Evolutionary conservation across 2,113 vertebrate genomes (phyloP).

Genomic region (Dolichotis patagonum): DNA sequence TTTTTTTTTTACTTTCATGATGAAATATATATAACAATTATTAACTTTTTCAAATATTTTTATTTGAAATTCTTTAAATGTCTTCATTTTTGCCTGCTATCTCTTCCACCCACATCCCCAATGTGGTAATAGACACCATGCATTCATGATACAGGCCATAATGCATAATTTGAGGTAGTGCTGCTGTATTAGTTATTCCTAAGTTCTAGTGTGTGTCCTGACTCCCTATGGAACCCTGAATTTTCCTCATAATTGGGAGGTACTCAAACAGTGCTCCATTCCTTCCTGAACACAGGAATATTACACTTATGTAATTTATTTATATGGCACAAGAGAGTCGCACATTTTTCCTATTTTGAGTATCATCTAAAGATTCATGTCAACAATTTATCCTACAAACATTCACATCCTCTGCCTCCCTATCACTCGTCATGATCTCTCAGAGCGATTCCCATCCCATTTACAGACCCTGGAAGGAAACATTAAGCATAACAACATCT

Average conservation of each 20-base stretch:
- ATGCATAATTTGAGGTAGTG: neutral
- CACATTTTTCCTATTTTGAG: neutral
- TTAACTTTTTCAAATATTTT: neutral
- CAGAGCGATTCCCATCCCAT: neutral
- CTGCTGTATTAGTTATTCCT: neutral
- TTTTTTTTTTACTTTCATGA: neutral
- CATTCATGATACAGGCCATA: neutral
- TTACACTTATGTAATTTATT: neutral
- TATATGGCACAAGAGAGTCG: neutral
- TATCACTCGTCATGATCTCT: neutral
- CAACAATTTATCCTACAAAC: neutral
- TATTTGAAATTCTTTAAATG: neutral
- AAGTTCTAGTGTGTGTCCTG: neutral
- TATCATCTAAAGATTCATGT: neutral
- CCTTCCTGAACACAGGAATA: neutral
- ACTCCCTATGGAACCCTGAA: neutral
- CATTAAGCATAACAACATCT: too few species aligned
- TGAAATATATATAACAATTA: neutral
- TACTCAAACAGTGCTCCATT: neutral
- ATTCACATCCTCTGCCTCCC: neutral
- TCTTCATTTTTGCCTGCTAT: neutral
- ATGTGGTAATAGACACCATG: neutral
- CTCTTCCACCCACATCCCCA: fast-evolving
- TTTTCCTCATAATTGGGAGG: neutral
- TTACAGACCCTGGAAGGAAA: neutral